Conservation (phyloP, 2,797 vertebrate species). For the Urosaurus nigricauda region DNA sequence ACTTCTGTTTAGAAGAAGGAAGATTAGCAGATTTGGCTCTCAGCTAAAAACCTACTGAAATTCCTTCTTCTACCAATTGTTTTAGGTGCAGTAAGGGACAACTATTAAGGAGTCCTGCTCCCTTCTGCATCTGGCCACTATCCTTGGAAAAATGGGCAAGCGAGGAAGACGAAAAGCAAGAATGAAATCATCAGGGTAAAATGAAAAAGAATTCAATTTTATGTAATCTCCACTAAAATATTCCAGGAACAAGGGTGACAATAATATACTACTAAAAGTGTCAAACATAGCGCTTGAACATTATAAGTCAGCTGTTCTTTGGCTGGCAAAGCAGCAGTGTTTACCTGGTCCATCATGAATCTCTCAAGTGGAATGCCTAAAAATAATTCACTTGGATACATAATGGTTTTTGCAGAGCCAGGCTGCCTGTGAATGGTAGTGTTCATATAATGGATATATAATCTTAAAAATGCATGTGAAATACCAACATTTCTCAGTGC, state of each 20-base stretch:
- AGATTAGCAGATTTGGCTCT: background rate
- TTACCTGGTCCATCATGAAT: background rate
- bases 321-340: conserved; percentile 5
- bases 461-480: background rate
- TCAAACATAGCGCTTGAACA: background rate
- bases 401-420: conserved; percentile 11
- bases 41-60: background rate
- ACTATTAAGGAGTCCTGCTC: no score
- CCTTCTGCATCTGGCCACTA: no score
- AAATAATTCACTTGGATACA: background rate
- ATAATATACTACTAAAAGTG: background rate
- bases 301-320: conserved; percentile 15
- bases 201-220: conserved; percentile 1
- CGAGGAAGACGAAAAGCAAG: no score
- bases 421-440: background rate
- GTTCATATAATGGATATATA: background rate
- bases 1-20: background rate
- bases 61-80: background rate
- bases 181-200: background rate
- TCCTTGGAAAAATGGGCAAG: background rate
- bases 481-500: background rate
- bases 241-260: background rate
- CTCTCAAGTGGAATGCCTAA: background rate
- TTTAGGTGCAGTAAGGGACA: background rate
- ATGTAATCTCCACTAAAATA: conserved; percentile 14